Percentiles rank a stretch among this genome's conserved stretches.
These are phyloP conservation scores for Chiridota heheva DNA, from an alignment of 35 echinoderm and acorn worm species.

Conservation along the genomic window DNA sequence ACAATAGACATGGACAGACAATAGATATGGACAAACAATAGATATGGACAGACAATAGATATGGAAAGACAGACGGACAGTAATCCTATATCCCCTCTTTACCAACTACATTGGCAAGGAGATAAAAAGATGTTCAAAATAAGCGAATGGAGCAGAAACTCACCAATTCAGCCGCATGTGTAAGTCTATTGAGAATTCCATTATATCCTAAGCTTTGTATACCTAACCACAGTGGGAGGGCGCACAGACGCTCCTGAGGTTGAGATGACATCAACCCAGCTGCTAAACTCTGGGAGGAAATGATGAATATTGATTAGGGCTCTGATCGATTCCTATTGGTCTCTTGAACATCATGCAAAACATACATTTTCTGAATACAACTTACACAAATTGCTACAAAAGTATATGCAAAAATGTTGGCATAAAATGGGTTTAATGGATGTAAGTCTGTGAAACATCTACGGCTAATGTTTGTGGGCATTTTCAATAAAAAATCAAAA, in stretches of 20 bases:
- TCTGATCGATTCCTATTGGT: too few relatives aligned
- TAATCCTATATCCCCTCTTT: too few relatives aligned
- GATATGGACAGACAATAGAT: too few relatives aligned
- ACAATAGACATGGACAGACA: too few relatives aligned
- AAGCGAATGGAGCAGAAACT: constrained; percentile 26
- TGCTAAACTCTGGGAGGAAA: constrained; percentile 64
- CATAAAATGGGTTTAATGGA: neutral
- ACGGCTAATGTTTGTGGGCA: too few relatives aligned
- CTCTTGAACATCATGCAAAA: constrained; percentile 5
- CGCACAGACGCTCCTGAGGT: constrained; percentile 79
- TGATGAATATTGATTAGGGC: too few relatives aligned
- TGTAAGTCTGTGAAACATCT: too few relatives aligned
- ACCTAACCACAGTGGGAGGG: constrained; percentile 85
- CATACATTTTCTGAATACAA: neutral
- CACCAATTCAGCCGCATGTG: constrained; percentile 90
- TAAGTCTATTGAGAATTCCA: constrained; percentile 80
- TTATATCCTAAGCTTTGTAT: constrained; percentile 81
- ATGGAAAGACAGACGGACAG: too few relatives aligned
- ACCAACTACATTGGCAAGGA: too few relatives aligned
- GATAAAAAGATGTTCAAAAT: constrained; percentile 81
- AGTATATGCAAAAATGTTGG: neutral
- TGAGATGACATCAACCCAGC: constrained; percentile 80
- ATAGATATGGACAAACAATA: too few relatives aligned
- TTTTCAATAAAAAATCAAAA: too few relatives aligned
- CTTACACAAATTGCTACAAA: neutral